Evolutionary conservation across 2,888 invertebrate species (phyloP), one percentile per base, ranked within the genome.

Genomic region (Drosophila affinis): DNA sequence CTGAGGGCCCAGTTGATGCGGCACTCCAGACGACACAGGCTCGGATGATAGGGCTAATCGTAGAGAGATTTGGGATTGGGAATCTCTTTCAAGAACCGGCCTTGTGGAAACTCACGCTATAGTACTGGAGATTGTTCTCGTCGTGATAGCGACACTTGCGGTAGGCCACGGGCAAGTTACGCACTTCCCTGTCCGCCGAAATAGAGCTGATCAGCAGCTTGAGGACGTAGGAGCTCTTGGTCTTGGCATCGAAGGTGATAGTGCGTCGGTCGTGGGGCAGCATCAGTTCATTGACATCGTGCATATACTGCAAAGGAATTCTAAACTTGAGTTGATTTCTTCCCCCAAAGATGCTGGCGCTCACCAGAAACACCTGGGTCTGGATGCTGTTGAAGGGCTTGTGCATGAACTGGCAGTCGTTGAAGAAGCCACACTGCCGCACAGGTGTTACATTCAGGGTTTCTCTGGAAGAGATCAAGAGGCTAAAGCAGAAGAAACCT

Each of bases 101-200:
- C 12, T 34, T 12, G 3, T 45, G 12, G 3, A 3, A 10, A 51
- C 72, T 74, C 63, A 91, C 91, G 27, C 73, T 71, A 58, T 87
- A 92, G 67, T 88, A 91, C 47, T 88, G 45, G 0, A 91, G 84
- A 65, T 89, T 76, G 51, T 89, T 87, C 70, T 92, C 92, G 54
- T 89, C 75, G 1, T 54, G 60, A 52, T 90, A 92, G 32, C 90
- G 90, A 68, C 92, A 92, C 73, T 91, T 91, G 52, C 92, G 80
- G 75, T 88, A 89, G 24, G 84, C 75, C 18, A 90, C 81, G 0
- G 91, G 91, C 21, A 91, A 60, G 62, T 87, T 76, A 7, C 86
- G 76, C 3, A 91, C 90, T 53, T 89, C 88, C 0, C 53, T 61
- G 57, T 90, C 91, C 0, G 91, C 88, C 14, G 82, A 77, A 21